phyloP scores from a whole-genome alignment of 2,888 invertebrate genomes.

The Stramonita haemastoma region DNA sequence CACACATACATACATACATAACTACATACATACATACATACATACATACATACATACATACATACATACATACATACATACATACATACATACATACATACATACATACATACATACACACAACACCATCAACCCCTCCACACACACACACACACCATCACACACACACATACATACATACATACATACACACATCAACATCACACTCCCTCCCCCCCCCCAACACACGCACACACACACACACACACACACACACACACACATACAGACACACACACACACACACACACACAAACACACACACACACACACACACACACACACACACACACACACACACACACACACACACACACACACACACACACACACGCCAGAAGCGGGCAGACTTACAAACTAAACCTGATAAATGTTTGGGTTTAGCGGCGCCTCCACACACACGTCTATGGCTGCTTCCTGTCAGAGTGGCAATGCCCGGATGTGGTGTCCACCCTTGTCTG shows the following conservation, averaged over 20 bases:
- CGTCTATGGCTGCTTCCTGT: not conserved
- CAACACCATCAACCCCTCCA: too few relatives aligned
- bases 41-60: too few relatives aligned
- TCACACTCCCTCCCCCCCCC: too few relatives aligned
- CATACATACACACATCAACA: not conserved
- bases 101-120: not conserved
- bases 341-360: too few relatives aligned
- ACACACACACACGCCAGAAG: too few relatives aligned
- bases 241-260: not conserved
- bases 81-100: not conserved
- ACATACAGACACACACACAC: not conserved
- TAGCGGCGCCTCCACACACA: not conserved
- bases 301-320: not conserved
- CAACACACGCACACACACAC: too few relatives aligned
- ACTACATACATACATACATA: too few relatives aligned
- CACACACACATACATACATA: not conserved
- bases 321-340: too few relatives aligned
- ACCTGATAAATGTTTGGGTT: not conserved
- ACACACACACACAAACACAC: not conserved
- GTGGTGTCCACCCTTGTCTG: not conserved
- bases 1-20: too few relatives aligned
- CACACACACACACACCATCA: not conserved
- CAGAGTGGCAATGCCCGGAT: not conserved
- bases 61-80: not conserved
- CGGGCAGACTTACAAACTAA: too few relatives aligned